Percentiles rank a stretch among this genome's conserved stretches.
phyloP scores from a whole-genome alignment of 2,797 vertebrate species.

The Cryptoblepharus egeriae region DNA sequence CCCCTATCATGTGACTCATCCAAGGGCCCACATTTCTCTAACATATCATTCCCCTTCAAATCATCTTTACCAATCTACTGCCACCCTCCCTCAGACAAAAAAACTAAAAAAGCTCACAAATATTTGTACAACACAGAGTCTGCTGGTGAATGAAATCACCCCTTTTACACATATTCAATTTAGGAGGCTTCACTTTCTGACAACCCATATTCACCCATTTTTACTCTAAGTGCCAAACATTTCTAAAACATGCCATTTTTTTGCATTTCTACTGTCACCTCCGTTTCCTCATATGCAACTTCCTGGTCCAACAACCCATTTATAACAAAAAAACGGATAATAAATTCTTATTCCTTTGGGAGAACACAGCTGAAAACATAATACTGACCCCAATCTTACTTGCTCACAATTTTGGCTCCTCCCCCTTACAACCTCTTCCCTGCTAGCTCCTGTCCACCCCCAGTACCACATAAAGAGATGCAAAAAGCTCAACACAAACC shows the following conservation, averaged over 20 bases:
- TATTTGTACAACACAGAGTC: not conserved
- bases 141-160: not conserved
- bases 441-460: not conserved
- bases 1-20: not conserved
- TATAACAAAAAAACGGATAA: constrained; percentile 72
- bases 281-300: not conserved
- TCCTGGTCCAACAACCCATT: not conserved
- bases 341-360: not conserved
- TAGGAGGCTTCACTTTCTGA: not conserved
- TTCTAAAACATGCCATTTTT: not conserved
- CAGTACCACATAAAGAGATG: not conserved
- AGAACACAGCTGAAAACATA: not conserved
- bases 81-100: too few relatives aligned
- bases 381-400: not conserved
- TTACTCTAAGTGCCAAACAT: not conserved
- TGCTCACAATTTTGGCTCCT: not conserved
- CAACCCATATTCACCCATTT: not conserved
- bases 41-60: not conserved
- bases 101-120: too few relatives aligned
- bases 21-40: not conserved
- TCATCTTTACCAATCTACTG: not conserved
- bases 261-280: not conserved
- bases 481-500: not conserved
- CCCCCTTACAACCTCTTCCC: not conserved
- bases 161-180: not conserved